phyloP scores from a whole-genome alignment of 2,888 invertebrate species.

The Drosophila aldrichi region DNA sequence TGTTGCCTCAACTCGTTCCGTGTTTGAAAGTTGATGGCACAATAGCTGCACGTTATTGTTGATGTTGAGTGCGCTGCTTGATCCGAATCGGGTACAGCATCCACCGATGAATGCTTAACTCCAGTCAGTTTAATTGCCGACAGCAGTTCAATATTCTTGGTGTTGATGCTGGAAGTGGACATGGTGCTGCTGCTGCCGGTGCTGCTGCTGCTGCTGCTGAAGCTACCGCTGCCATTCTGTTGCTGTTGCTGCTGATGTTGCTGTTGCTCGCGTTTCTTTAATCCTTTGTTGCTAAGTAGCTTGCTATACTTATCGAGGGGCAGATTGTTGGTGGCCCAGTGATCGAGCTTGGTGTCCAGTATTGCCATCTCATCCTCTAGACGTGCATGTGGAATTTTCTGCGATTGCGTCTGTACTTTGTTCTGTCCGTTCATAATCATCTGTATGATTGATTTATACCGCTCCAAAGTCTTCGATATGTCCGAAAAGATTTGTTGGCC shows the following conservation, averaged over 20 bases:
- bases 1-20: constrained; percentile 87
- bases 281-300: constrained; percentile 82
- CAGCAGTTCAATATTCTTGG: constrained; percentile 79
- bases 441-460: constrained; percentile 86
- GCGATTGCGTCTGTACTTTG: constrained; percentile 69
- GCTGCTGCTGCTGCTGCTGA: constrained; percentile 70
- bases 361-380: constrained; percentile 86
- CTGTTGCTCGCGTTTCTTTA: constrained; percentile 78
- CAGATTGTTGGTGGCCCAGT: constrained; percentile 85
- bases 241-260: constrained; percentile 59
- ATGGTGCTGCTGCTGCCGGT: constrained; percentile 75
- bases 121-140: constrained; percentile 82
- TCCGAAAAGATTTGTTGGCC: constrained; percentile 85
- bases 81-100: constrained; percentile 36
- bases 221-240: constrained; percentile 54
- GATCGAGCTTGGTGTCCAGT: constrained; percentile 85
- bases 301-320: constrained; percentile 85
- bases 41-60: constrained; percentile 86
- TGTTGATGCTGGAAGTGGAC: constrained; percentile 57
- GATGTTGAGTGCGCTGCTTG: constrained; percentile 56
- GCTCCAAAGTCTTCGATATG: constrained; percentile 86
- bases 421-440: constrained; percentile 85
- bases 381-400: constrained; percentile 83
- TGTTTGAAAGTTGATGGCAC: constrained; percentile 87
- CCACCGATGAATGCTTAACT: constrained; percentile 60